Evolutionary conservation across 1,140 invertebrate genomes (phyloP), one percentile per base, ranked within the genome.

Genomic region (Pollicipes pollicipes): DNA sequence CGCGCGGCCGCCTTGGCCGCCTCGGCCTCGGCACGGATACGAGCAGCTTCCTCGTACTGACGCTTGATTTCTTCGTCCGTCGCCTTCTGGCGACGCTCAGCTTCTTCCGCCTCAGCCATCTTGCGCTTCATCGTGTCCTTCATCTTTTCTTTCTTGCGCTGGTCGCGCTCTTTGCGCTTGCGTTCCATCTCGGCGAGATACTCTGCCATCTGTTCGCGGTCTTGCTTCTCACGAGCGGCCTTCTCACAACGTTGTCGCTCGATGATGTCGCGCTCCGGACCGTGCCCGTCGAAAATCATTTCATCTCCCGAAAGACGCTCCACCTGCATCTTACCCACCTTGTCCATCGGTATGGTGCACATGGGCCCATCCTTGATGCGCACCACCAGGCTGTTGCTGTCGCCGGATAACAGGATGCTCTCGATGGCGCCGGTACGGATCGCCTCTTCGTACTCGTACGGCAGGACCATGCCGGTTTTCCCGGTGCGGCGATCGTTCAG

Each of bases 101-200:
- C 64, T n/a, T 66, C 64, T 3, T 66, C 64, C n/a, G 64, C 64
- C 17, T 66, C 64, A 16, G 64, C 64, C 64, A 66, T 66, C n/a
- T 66, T 66, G 8, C 28, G n/a, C n/a, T 28, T 66, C 64, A 66
- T 66, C 8, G 64, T 66, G 10, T 66, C 64, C 26, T 66, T 66
- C 64, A 66, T 66, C 28, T 66, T 66, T 66, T 66, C 27, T n/a
- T 66, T 66, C 28, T 66, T 66, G 8, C n/a, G n/a, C 3, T 16
- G 27, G 13, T 66, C 64, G 8, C 64, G n/a, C 27, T 66, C 64
- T 24, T 66, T 66, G 3, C 64, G 64, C 27, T 66, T 66, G 3
- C 28, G n/a, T n/a, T 66, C 64, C 64, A 66, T 66, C 64, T 66
- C 64, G 10, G 64, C 64, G 10, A 66, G 28, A 21, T 66, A 66